Conservation (phyloP, 1,140 invertebrate genomes). For the Drosophila sproati region DNA sequence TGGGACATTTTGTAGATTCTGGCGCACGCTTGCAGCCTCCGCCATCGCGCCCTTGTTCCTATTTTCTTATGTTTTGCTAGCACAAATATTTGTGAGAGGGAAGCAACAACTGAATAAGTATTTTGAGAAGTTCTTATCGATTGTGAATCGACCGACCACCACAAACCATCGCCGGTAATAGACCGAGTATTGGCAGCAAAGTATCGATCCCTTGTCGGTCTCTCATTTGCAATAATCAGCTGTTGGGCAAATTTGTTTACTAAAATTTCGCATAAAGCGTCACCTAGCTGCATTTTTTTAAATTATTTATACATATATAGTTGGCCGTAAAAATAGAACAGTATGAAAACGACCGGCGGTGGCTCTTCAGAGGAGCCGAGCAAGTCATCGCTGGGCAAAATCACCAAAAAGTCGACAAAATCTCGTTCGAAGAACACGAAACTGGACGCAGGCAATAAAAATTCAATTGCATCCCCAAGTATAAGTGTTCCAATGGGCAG, state of each 20-base stretch:
- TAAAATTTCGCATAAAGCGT: neutral
- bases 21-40: constrained; percentile 75
- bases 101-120: constrained; percentile 34
- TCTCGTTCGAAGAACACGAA: constrained; percentile 73
- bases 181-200: neutral
- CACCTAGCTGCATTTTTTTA: constrained; percentile 12
- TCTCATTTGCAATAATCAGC: constrained; percentile 13
- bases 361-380: constrained; percentile 60
- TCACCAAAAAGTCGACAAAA: constrained; percentile 77
- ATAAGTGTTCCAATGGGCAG: constrained; percentile 43
- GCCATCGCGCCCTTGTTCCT: constrained; percentile 41
- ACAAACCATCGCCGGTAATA: neutral
- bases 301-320: constrained; percentile 8
- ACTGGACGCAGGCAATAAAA: constrained; percentile 57
- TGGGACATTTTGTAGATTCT: constrained; percentile 79
- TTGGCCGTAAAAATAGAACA: constrained; percentile 15
- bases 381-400: constrained; percentile 63
- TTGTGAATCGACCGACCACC: constrained; percentile 12
- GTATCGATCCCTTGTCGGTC: neutral
- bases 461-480: constrained; percentile 14
- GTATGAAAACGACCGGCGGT: constrained; percentile 69
- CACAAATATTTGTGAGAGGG: neutral
- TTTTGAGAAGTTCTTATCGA: neutral
- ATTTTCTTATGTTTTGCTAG: neutral
- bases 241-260: constrained; percentile 21